These are phyloP conservation scores for Guaruba guarouba DNA, from an alignment of 2,113 vertebrate genomes.

Conservation along the genomic window DNA sequence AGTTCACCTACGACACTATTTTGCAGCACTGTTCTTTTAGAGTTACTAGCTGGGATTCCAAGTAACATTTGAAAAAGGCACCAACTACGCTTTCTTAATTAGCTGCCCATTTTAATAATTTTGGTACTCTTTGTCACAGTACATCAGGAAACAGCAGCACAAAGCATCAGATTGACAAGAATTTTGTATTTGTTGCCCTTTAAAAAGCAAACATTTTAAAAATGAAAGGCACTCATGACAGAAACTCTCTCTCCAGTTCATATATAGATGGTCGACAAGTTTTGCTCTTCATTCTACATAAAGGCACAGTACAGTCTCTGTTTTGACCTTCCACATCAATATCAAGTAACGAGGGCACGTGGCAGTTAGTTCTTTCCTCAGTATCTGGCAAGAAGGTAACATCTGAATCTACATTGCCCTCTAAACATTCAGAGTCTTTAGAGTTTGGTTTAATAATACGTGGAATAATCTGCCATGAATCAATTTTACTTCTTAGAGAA, in stretches of 20 bases:
- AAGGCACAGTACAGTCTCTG: conserved; percentile 85
- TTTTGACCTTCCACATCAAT: conserved; percentile 87
- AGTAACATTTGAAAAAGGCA: background rate
- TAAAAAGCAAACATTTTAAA: background rate
- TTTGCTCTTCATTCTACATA: conserved; percentile 85
- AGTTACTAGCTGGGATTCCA: background rate
- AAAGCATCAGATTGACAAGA: background rate
- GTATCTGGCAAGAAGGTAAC: conserved; percentile 61
- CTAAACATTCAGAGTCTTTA: conserved; percentile 71
- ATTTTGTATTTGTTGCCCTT: conserved; percentile 20
- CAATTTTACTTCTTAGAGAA: conserved; percentile 74
- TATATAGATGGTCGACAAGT: conserved; percentile 75
- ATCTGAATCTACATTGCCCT: conserved; percentile 60
- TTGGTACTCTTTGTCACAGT: conserved; percentile 34
- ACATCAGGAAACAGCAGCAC: conserved; percentile 64
- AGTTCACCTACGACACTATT: background rate
- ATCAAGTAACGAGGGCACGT: conserved; percentile 79
- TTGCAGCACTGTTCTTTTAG: background rate
- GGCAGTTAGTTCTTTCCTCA: conserved; percentile 69
- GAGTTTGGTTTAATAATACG: conserved; percentile 76
- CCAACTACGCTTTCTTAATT: background rate
- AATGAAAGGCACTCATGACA: conserved; percentile 78
- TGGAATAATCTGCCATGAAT: conserved; percentile 75
- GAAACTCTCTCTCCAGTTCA: conserved; percentile 88
- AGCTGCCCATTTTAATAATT: conserved; percentile 10